Conservation (phyloP, 2,797 vertebrate genomes). For the Siniperca undulata region DNA sequence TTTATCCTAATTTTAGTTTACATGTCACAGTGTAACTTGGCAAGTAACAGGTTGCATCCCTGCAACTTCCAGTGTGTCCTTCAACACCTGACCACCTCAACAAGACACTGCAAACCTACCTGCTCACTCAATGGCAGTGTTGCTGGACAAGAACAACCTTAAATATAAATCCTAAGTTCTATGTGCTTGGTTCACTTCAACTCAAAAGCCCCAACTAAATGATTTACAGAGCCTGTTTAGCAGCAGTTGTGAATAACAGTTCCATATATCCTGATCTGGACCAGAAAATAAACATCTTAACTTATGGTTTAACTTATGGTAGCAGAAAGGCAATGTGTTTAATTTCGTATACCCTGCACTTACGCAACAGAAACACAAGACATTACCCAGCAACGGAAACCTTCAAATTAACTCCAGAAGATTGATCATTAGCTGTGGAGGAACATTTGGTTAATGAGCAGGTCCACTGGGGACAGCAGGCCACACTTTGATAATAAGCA, state of each 20-base stretch:
- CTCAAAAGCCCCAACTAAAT: neutral
- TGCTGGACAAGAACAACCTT: neutral
- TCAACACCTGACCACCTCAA: neutral
- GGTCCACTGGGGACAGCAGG: constrained; percentile 51
- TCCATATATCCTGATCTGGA: neutral
- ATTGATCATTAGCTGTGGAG: constrained; percentile 18
- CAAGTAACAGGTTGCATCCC: neutral
- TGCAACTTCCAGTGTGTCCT: neutral
- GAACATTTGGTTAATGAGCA: constrained; percentile 40
- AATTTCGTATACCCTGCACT: constrained; percentile 20
- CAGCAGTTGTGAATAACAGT: neutral
- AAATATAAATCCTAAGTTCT: neutral
- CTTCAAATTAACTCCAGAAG: constrained; percentile 61
- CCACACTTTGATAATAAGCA: constrained; percentile 57
- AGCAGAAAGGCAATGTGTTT: neutral
- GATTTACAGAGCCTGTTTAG: neutral
- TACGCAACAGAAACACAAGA: constrained; percentile 28
- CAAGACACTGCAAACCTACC: neutral
- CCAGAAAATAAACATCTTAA: constrained; percentile 1
- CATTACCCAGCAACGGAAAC: constrained; percentile 50
- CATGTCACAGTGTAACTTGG: neutral
- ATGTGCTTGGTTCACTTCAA: neutral
- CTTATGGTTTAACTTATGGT: constrained; percentile 7
- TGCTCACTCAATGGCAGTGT: neutral
- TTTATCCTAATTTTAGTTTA: neutral